A percentile compares a stretch with the other conserved stretches of the same genome.
Conservation (phyloP, 1,140 invertebrate species). For the Homalodisca vitripennis region DNA sequence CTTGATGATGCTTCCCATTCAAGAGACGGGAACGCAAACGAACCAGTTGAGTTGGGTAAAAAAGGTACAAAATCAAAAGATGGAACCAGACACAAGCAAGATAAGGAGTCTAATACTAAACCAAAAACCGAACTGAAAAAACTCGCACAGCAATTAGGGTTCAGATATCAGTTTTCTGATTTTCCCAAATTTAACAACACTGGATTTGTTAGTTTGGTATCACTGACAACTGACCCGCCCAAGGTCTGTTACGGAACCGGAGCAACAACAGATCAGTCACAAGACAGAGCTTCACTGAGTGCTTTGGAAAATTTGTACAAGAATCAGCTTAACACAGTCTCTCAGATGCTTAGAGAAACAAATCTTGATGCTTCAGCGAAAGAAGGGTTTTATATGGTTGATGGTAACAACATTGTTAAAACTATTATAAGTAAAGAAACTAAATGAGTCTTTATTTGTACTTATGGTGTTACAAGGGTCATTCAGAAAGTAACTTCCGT, state of each 20-base stretch:
- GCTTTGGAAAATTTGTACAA: background rate
- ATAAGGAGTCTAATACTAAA: background rate
- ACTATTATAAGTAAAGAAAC: too few species aligned
- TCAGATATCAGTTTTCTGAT: constrained; percentile 12
- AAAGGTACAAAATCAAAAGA: too few species aligned
- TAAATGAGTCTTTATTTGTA: too few species aligned
- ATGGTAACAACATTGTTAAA: too few species aligned
- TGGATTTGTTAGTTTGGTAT: background rate
- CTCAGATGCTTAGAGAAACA: too few species aligned
- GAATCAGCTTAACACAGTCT: background rate
- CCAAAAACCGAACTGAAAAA: background rate
- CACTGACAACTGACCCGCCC: background rate
- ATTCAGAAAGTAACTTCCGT: too few species aligned
- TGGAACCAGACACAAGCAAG: background rate
- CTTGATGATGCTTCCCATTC: too few species aligned
- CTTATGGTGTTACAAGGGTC: too few species aligned
- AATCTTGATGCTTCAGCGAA: too few species aligned
- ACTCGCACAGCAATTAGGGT: background rate
- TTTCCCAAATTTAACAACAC: background rate
- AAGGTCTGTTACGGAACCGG: background rate
- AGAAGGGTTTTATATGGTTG: too few species aligned
- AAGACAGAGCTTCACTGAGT: background rate
- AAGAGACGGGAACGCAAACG: too few species aligned
- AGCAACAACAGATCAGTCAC: background rate
- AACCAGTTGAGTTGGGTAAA: too few species aligned